Percentiles rank a stretch among this genome's conserved stretches.
Conservation (phyloP, 2,888 invertebrate species). For the Argynnis bischoffii region DNA sequence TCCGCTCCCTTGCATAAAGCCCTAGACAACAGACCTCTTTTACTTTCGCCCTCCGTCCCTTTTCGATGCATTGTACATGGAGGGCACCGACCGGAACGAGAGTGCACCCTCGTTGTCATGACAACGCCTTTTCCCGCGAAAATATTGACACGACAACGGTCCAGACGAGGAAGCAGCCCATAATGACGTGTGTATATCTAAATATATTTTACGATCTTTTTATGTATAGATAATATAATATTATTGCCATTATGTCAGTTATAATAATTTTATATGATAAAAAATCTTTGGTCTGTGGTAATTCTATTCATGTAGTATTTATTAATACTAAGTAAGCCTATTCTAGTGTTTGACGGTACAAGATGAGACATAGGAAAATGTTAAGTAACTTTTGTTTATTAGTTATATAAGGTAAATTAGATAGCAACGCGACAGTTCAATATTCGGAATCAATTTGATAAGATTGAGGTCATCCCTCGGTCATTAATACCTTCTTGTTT, state of each 20-base stretch:
- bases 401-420: too few species aligned
- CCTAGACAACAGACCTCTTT: slow-evolving; percentile 65
- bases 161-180: slow-evolving; percentile 57
- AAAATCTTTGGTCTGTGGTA: too few species aligned
- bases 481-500: too few species aligned
- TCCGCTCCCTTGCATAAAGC: slow-evolving; percentile 61
- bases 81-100: slow-evolving; percentile 69
- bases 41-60: slow-evolving; percentile 64
- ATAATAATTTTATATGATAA: slow-evolving; percentile 58
- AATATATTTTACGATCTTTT: slow-evolving; percentile 61
- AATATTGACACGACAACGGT: slow-evolving; percentile 70
- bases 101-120: slow-evolving; percentile 73
- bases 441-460: too few species aligned
- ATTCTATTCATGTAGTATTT: slow-evolving; percentile 44
- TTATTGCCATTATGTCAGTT: slow-evolving; percentile 65
- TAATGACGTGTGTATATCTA: slow-evolving; percentile 57
- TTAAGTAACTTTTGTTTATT: too few species aligned
- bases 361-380: too few species aligned
- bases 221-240: too few species aligned
- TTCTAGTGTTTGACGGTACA: too few species aligned
- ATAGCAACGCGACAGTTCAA: too few species aligned
- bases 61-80: slow-evolving; percentile 62
- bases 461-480: too few species aligned
- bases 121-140: slow-evolving; percentile 72
- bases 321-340: not conserved